Evolutionary conservation across 2,113 vertebrate species (phyloP).

Genomic region (Microcebus lehilahytsara): DNA sequence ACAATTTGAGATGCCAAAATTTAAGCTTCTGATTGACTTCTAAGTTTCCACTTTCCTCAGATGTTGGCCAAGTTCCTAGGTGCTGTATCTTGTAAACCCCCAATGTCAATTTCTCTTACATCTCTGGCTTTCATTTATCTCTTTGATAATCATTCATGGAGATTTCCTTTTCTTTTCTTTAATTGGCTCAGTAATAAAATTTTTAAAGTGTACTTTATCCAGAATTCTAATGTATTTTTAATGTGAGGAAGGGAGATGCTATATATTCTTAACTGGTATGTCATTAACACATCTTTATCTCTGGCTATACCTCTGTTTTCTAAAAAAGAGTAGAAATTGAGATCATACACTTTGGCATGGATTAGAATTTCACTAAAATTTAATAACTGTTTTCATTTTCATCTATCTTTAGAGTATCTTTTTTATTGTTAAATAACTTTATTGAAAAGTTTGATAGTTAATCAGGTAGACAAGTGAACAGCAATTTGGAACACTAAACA

Average conservation of each 20-base stretch:
- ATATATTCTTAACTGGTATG: neutral
- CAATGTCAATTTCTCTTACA: neutral
- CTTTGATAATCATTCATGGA: neutral
- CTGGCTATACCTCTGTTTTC: neutral
- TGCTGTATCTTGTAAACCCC: neutral
- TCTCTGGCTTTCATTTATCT: neutral
- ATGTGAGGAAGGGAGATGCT: neutral
- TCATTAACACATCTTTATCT: neutral
- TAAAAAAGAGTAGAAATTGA: neutral
- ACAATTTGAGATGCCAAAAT: neutral
- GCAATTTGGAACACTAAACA: too few relatives aligned
- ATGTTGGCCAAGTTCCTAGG: neutral
- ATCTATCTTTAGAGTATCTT: neutral
- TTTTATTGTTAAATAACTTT: neutral
- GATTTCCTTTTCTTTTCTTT: neutral
- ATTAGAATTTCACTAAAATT: neutral
- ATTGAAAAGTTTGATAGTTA: too few relatives aligned
- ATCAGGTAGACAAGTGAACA: too few relatives aligned
- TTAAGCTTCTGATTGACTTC: neutral
- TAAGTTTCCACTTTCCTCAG: neutral
- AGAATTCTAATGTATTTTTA: neutral
- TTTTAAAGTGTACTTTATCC: neutral
- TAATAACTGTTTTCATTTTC: neutral
- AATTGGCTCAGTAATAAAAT: neutral
- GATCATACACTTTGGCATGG: neutral